A percentile compares a stretch with the other conserved stretches of the same genome.
These are phyloP conservation scores for Amblyjoppa fuscipennis DNA, from an alignment of 2,888 invertebrate species.

Conservation along the genomic window DNA sequence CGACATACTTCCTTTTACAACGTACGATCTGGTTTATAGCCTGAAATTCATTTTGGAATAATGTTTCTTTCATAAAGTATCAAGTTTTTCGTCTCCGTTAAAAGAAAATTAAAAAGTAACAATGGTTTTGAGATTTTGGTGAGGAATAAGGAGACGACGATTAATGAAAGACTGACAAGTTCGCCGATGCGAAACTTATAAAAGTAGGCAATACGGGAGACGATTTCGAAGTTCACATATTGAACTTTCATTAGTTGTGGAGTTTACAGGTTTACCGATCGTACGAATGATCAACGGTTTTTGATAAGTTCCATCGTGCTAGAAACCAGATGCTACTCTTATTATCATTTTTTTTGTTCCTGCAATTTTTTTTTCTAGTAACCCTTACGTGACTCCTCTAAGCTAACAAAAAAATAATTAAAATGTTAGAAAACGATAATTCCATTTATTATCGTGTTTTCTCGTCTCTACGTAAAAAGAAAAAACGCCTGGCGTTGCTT, in stretches of 20 bases:
- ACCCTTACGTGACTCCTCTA: constrained; percentile 62
- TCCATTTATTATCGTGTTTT: constrained; percentile 61
- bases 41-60: constrained; percentile 57
- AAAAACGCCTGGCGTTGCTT: constrained; percentile 63
- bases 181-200: constrained; percentile 40
- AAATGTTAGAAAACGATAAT: constrained; percentile 58
- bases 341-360: constrained; percentile 36
- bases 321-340: constrained; percentile 53
- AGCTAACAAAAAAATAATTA: constrained; percentile 54
- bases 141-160: constrained; percentile 29
- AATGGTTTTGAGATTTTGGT: constrained; percentile 29
- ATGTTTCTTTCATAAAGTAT: constrained; percentile 39
- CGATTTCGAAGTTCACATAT: constrained; percentile 31
- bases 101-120: neutral
- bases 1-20: constrained; percentile 71
- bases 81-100: constrained; percentile 27
- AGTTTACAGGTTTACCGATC: constrained; percentile 46
- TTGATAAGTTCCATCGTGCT: constrained; percentile 57
- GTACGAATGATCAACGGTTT: constrained; percentile 53
- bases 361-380: constrained; percentile 44
- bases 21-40: constrained; percentile 65
- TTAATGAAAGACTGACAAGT: constrained; percentile 59
- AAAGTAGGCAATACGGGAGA: constrained; percentile 22
- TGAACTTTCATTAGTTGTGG: constrained; percentile 4
- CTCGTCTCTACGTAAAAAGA: constrained; percentile 56